Conservation (phyloP, 2,797 vertebrate genomes). For the Triplophysa bombifrons region DNA sequence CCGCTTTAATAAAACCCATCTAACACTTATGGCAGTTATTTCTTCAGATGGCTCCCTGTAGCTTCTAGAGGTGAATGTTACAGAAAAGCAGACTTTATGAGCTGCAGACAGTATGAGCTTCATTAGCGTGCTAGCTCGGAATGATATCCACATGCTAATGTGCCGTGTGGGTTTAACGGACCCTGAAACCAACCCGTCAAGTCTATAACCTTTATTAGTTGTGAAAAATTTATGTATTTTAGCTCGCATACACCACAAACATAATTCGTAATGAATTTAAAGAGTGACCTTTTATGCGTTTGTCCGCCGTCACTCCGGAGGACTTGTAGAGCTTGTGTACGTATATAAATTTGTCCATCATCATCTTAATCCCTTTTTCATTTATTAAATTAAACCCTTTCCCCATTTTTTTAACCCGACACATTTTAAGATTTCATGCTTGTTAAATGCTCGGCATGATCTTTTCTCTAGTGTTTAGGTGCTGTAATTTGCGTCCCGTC, state of each 20-base stretch:
- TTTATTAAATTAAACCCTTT: not conserved
- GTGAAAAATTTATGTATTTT: not conserved
- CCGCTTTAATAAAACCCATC: constrained; percentile 42
- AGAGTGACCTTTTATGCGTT: not conserved
- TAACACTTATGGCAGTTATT: constrained; percentile 44
- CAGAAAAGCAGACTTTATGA: constrained; percentile 38
- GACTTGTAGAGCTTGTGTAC: no score
- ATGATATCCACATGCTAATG: constrained; percentile 24
- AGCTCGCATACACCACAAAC: constrained; percentile 3
- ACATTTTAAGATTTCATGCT: no score
- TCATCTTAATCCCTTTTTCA: no score
- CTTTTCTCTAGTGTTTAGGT: not conserved
- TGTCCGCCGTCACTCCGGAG: no score
- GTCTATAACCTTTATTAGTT: constrained; percentile 26
- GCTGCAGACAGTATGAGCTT: constrained; percentile 39
- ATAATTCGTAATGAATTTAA: not conserved
- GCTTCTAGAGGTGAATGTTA: constrained; percentile 25
- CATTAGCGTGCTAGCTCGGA: constrained; percentile 13
- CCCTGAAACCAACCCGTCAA: constrained; percentile 2
- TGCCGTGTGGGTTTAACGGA: constrained; percentile 65
- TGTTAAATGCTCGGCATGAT: not conserved
- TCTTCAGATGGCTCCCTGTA: constrained; percentile 22
- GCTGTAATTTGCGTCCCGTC: not conserved
- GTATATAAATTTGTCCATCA: no score
- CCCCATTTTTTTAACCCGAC: not conserved